phyloP scores from a whole-genome alignment of 2,113 vertebrate genomes.

The Corythaeola cristata region DNA sequence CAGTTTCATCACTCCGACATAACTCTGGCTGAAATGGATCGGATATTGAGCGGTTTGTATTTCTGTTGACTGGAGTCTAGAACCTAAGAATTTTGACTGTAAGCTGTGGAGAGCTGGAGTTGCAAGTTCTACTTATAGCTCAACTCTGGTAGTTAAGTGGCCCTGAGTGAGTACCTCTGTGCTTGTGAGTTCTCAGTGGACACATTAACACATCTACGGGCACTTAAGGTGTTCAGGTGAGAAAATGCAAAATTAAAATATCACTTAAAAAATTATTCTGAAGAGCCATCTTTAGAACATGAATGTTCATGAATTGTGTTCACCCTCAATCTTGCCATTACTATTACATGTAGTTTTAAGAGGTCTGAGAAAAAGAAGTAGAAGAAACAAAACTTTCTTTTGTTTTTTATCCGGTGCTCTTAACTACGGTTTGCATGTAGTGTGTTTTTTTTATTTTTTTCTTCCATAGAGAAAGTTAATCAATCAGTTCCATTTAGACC shows the following conservation, averaged over 20 bases:
- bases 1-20: constrained; percentile 75
- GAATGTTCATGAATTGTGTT: neutral
- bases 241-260: neutral
- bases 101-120: neutral
- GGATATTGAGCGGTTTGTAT: constrained; percentile 74
- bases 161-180: neutral
- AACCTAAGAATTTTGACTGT: neutral
- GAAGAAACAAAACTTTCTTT: neutral
- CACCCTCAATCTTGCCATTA: neutral
- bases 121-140: neutral
- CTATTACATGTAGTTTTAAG: neutral
- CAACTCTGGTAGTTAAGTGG: neutral
- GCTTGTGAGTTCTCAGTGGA: neutral
- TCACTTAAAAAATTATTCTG: neutral
- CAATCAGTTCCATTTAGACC: neutral
- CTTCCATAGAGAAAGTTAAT: neutral
- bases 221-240: neutral
- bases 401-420: neutral
- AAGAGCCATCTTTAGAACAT: neutral
- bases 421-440: neutral
- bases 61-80: neutral
- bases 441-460: neutral
- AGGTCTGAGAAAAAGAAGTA: neutral
- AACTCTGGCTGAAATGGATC: constrained; percentile 82
- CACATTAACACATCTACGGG: neutral